phyloP scores from a whole-genome alignment of 2,113 vertebrate genomes.

The Psophia crepitans region DNA sequence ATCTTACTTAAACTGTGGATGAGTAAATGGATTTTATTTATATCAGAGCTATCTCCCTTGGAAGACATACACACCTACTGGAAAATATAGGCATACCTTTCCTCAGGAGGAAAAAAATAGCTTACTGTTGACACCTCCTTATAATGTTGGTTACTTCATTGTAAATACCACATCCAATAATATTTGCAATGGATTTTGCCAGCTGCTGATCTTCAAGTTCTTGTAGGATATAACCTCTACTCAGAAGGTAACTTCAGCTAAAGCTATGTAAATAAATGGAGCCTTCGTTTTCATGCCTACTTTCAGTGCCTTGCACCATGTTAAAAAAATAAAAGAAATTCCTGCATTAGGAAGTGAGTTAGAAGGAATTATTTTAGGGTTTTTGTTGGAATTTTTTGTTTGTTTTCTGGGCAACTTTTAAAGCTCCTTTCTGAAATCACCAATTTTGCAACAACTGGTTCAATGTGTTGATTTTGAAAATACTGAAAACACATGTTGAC shows the following conservation, averaged over 20 bases:
- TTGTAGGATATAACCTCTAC: neutral
- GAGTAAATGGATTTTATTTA: neutral
- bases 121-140: neutral
- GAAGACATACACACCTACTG: neutral
- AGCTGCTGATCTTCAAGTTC: neutral
- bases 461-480: neutral
- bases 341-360: neutral
- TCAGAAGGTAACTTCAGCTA: neutral
- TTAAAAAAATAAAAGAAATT: neutral
- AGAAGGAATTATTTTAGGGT: neutral
- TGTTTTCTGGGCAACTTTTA: neutral
- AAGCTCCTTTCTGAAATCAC: neutral
- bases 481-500: neutral
- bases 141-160: neutral
- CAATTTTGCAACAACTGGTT: neutral
- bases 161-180: neutral
- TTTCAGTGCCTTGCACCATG: neutral
- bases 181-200: neutral
- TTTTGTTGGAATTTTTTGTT: too few relatives aligned
- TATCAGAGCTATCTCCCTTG: neutral
- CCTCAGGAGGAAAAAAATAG: neutral
- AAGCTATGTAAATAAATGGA: neutral
- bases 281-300: neutral
- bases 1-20: neutral
- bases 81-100: neutral